Conservation (phyloP, 2,797 vertebrate genomes). For the Taeniopygia guttata region DNA sequence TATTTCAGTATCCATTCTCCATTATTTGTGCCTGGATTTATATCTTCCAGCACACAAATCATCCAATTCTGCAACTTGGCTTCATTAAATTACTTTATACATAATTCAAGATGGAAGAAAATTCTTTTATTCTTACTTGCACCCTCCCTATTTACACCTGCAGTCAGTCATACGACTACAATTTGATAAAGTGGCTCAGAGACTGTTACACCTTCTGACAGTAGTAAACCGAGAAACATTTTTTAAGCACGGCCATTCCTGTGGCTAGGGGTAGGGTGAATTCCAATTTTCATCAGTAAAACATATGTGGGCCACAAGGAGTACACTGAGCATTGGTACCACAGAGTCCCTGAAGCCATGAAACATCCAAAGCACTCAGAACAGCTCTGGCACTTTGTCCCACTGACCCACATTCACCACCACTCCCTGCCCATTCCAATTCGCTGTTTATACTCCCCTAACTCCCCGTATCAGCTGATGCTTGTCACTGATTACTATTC, state of each 20-base stretch:
- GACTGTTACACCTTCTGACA: neutral
- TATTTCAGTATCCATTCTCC: neutral
- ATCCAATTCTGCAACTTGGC: neutral
- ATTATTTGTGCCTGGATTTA: constrained; percentile 1
- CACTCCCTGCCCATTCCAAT: neutral
- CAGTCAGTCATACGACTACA: neutral
- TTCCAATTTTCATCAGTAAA: neutral
- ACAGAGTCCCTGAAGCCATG: neutral
- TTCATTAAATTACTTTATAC: constrained; percentile 13
- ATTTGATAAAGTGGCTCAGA: neutral
- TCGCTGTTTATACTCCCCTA: neutral
- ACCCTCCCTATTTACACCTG: neutral
- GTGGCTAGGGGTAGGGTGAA: neutral
- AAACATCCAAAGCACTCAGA: neutral
- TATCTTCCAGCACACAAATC: neutral
- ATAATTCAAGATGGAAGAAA: neutral
- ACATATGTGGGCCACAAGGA: neutral
- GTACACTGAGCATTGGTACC: neutral
- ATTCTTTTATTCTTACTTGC: neutral
- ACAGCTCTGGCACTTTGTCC: neutral
- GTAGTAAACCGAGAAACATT: neutral
- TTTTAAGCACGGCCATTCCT: neutral
- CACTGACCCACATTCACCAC: neutral
- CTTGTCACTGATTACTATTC: neutral
- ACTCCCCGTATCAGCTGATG: neutral